phyloP scores from a whole-genome alignment of 2,888 invertebrate genomes.

The Lasiommata megera region DNA sequence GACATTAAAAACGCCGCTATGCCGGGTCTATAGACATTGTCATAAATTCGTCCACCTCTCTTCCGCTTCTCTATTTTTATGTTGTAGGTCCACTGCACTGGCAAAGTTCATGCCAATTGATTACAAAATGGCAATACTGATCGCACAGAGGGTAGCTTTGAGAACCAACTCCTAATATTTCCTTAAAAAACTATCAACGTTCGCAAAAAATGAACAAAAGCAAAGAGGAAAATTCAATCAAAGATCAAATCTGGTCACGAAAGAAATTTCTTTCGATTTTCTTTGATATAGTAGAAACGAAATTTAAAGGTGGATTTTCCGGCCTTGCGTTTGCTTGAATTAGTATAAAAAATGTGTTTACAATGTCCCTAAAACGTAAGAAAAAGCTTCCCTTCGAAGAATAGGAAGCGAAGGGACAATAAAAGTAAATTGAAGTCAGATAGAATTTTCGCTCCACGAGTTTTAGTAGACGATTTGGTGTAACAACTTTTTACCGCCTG shows the following conservation, averaged over 20 bases:
- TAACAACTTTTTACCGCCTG: slow-evolving; percentile 79
- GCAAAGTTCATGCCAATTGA: too few species aligned
- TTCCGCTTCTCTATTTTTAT: too few species aligned
- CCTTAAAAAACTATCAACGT: background rate
- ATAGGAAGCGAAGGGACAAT: slow-evolving; percentile 68
- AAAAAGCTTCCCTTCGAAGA: slow-evolving; percentile 57
- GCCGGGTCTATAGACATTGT: too few species aligned
- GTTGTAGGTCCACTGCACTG: too few species aligned
- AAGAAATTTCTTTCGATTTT: slow-evolving; percentile 37
- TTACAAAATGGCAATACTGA: too few species aligned
- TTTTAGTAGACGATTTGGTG: slow-evolving; percentile 78
- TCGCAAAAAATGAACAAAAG: background rate
- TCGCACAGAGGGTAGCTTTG: too few species aligned
- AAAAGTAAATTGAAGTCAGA: slow-evolving; percentile 80
- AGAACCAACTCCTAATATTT: too few species aligned
- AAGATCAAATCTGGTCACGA: slow-evolving; percentile 19
- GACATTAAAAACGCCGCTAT: too few species aligned
- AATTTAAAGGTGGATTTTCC: slow-evolving; percentile 3
- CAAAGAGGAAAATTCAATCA: slow-evolving; percentile 8
- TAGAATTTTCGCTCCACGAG: slow-evolving; percentile 79
- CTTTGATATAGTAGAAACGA: slow-evolving; percentile 49
- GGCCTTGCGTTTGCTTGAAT: slow-evolving; percentile 36
- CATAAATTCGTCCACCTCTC: too few species aligned
- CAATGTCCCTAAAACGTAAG: slow-evolving; percentile 55
- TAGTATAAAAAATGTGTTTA: slow-evolving; percentile 65